These are phyloP conservation scores for Parelbella ahira DNA, from an alignment of 2,888 invertebrate genomes.

Conservation along the genomic window DNA sequence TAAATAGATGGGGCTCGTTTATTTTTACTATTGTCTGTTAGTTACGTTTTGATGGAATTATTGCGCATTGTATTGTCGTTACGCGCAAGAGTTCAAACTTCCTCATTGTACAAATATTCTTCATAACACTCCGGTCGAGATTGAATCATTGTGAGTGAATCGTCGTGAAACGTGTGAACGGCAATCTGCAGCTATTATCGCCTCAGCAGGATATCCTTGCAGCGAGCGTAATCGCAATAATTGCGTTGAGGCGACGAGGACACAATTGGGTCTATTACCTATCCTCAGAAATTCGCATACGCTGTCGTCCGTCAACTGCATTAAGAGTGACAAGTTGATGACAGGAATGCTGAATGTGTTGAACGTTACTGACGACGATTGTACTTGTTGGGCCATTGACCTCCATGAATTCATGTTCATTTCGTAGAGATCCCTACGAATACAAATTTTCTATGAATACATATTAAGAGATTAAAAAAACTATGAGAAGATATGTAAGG, in stretches of 20 bases:
- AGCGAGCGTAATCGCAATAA: slow-evolving; percentile 16
- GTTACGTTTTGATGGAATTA: background rate
- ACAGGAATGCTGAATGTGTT: slow-evolving; percentile 1
- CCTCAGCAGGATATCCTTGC: slow-evolving; percentile 23
- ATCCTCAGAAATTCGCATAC: slow-evolving; percentile 11
- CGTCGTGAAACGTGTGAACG: slow-evolving; percentile 14
- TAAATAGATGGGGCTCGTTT: too few relatives aligned
- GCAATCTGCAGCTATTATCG: slow-evolving; percentile 20
- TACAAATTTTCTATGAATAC: too few relatives aligned
- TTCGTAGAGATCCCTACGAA: too few relatives aligned
- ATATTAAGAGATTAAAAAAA: too few relatives aligned
- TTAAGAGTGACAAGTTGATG: slow-evolving; percentile 9
- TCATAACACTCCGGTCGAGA: background rate
- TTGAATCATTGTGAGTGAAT: slow-evolving; percentile 7
- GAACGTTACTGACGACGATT: too few relatives aligned
- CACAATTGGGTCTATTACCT: slow-evolving; percentile 14
- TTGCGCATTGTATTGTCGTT: background rate
- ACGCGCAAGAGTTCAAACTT: background rate
- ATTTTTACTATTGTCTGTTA: too few relatives aligned
- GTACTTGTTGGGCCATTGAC: too few relatives aligned
- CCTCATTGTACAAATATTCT: slow-evolving; percentile 1
- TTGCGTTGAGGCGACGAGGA: slow-evolving; percentile 11
- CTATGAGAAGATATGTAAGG: too few relatives aligned
- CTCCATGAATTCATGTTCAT: too few relatives aligned
- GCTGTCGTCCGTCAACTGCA: slow-evolving; percentile 1